Percentiles rank a stretch among this genome's conserved stretches.
Evolutionary conservation across 2,888 invertebrate species (phyloP).

Genomic region (Linnaemya vulpina): DNA sequence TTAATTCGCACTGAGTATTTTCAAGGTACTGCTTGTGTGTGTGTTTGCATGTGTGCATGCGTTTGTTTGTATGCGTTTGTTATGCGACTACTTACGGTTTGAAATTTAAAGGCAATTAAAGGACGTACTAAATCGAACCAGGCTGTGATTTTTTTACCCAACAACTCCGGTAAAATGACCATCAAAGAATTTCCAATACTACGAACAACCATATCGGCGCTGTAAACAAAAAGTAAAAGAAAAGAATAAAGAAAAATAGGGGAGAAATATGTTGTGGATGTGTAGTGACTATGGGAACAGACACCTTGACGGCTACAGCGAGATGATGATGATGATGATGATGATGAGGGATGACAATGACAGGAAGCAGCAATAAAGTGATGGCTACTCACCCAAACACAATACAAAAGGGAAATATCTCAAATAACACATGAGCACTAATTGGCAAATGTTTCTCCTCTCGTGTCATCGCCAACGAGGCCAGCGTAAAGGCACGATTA

Average conservation of each 20-base stretch:
- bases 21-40: neutral
- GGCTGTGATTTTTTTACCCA: constrained; percentile 95
- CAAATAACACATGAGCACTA: constrained; percentile 94
- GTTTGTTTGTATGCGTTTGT: neutral
- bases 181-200: constrained; percentile 95
- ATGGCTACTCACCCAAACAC: constrained; percentile 91
- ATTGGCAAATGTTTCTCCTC: constrained; percentile 95
- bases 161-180: constrained; percentile 93
- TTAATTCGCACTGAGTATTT: neutral
- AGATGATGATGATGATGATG: neutral
- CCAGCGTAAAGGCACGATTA: constrained; percentile 94
- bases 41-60: neutral
- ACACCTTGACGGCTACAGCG: too few species aligned
- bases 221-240: constrained; percentile 78
- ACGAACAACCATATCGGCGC: constrained; percentile 93
- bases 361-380: neutral
- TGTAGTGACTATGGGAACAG: neutral
- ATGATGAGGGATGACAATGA: constrained; percentile 23
- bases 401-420: constrained; percentile 98
- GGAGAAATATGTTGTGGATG: constrained; percentile 5
- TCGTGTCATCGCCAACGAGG: constrained; percentile 92
- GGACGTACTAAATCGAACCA: constrained; percentile 96
- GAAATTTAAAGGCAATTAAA: constrained; percentile 96
- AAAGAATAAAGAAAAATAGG: constrained; percentile 7
- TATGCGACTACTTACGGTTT: constrained; percentile 89